phyloP scores from a whole-genome alignment of 2,113 vertebrate genomes.

The Psilopsiagon aurifrons region DNA sequence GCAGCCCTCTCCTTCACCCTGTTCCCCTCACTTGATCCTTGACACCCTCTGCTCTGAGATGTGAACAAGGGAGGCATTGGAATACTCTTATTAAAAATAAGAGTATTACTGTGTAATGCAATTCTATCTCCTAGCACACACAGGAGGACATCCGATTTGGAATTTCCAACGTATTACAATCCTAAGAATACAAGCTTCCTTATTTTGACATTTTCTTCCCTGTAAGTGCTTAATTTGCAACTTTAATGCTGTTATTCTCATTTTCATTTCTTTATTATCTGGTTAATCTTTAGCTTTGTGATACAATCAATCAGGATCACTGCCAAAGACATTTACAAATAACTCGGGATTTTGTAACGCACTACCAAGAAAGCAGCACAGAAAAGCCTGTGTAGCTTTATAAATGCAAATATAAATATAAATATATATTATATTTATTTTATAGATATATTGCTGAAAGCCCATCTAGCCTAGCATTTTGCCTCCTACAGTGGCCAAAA shows the following conservation, averaged over 20 bases:
- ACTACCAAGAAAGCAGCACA: neutral
- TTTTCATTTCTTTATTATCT: neutral
- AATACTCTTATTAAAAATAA: neutral
- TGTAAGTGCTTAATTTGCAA: neutral
- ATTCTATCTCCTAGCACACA: neutral
- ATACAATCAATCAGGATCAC: neutral
- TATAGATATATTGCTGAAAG: neutral
- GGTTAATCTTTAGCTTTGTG: neutral
- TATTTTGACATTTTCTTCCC: neutral
- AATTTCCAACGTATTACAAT: neutral
- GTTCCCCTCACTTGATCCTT: rapidly evolving
- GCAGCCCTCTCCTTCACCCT: neutral
- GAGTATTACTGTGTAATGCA: neutral
- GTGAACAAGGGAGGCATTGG: neutral
- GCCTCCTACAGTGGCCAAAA: neutral
- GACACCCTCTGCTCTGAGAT: neutral
- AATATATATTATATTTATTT: neutral
- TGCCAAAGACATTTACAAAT: neutral
- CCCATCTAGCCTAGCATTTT: neutral
- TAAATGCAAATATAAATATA: neutral
- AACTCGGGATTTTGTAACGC: neutral
- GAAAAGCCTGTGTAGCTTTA: neutral
- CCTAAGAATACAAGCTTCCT: neutral
- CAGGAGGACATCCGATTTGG: neutral
- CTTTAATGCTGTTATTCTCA: neutral